phyloP scores from a whole-genome alignment of 2,797 vertebrate genomes.

The Myripristis murdjan region DNA sequence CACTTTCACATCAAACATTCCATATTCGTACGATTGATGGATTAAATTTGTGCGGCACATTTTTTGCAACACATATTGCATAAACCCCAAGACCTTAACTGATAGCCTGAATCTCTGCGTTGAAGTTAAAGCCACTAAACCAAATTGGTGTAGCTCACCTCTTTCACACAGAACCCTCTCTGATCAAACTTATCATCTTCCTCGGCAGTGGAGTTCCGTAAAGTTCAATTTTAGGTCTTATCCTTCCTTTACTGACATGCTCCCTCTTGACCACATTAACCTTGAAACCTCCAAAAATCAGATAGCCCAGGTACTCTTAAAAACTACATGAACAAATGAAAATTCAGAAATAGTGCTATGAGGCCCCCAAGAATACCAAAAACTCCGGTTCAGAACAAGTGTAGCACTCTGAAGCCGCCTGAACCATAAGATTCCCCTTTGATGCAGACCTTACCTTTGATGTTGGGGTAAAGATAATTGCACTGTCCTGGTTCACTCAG shows the following conservation, averaged over 20 bases:
- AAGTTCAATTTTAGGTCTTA: constrained; percentile 7
- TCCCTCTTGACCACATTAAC: background rate
- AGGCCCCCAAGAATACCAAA: background rate
- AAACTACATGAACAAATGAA: background rate
- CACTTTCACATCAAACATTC: background rate
- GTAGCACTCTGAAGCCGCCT: background rate
- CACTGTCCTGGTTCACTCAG: background rate
- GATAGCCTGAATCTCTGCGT: too few species aligned
- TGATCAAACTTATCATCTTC: background rate
- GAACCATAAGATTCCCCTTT: background rate
- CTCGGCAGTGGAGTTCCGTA: background rate
- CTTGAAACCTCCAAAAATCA: background rate
- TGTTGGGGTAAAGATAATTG: background rate
- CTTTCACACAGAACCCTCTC: background rate
- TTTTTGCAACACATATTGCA: too few species aligned
- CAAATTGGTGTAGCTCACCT: too few species aligned
- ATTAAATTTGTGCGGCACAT: too few species aligned
- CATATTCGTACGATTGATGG: background rate
- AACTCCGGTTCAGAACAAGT: background rate
- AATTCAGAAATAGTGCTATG: background rate
- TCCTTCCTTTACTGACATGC: background rate
- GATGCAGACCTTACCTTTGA: constrained; percentile 5
- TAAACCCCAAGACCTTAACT: too few species aligned
- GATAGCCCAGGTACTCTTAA: background rate
- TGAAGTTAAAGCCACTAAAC: too few species aligned